Conservation (phyloP, 2,888 invertebrate species). For the Tetragonula carbonaria region DNA sequence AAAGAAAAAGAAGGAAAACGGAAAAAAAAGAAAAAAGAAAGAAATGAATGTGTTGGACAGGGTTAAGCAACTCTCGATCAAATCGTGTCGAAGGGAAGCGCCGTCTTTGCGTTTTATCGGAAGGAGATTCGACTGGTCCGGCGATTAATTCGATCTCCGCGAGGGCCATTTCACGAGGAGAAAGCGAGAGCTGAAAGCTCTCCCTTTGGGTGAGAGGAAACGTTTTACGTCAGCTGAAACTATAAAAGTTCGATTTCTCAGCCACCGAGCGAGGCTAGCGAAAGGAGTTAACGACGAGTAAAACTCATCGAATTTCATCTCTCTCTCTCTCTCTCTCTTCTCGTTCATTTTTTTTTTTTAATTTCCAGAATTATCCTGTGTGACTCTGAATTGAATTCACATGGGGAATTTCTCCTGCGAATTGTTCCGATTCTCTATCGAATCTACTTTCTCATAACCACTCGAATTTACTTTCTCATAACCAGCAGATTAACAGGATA, state of each 20-base stretch:
- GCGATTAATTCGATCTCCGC: neutral
- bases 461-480: neutral
- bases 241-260: neutral
- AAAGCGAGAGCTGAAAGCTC: neutral
- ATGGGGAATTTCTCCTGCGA: too few relatives aligned
- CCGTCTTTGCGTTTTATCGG: neutral
- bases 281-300: neutral
- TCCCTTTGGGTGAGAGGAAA: neutral
- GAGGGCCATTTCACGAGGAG: neutral
- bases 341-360: neutral
- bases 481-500: too few relatives aligned
- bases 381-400: neutral
- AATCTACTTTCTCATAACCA: neutral
- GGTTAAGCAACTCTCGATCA: neutral
- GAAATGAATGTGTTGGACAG: conserved; percentile 24
- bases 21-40: too few relatives aligned
- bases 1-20: too few relatives aligned
- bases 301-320: neutral
- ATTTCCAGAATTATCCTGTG: neutral
- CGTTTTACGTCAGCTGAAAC: neutral
- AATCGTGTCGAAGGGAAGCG: neutral
- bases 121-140: neutral
- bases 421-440: too few relatives aligned
- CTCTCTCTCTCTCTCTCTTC: neutral
- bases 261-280: neutral